Base-by-base conservation (phyloP, 1,140 invertebrate species). In the Piezodorus guildinii region DNA sequence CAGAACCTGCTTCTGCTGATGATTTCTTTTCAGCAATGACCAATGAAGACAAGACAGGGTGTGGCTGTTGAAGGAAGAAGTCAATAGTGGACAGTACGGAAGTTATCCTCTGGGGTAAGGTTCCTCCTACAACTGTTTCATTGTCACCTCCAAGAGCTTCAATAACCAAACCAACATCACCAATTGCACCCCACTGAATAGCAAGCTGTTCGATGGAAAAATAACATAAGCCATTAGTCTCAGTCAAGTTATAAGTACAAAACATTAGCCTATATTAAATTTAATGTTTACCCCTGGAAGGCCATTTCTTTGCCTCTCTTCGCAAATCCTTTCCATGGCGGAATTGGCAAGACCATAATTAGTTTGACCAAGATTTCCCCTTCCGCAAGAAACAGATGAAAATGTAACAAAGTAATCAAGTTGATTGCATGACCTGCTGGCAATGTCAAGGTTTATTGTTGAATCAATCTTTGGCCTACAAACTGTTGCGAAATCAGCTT, bases 101-200 rank as follows among this genome's bases (percentile, higher is more conserved):
- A 0, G 80, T 72, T 75, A 98, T 94, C 56, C 90, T 80, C 76
- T 98, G 95, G 4, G 94, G 94, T 62, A 96, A 69, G 8, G 94
- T 96, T 61, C 95, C 95, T 63, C 91, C 90, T 62, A 97, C 83
- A 62, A 91, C 90, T 0, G 85, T 89, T n/a, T 96, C 90, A 72
- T 94, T 93, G 65, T 81, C 81, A 23, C 72, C 78, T 23, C 88
- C 88, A 79, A 96, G 86, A 39, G 82, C 88, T 66, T 96, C 91
- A 65, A 90, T 72, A 61, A 97, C 83, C 23, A 98, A 77, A 64
- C 95, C 96, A 21, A 98, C 96, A 75, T 98, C 95, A 66, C 93
- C 95, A 71, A 98, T 91, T 49, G 94, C 93, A 69, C 96, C 96
- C 94, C 95, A 98, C 74, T 98, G 95, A 67, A 98, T 91, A 25